Percentiles rank a stretch among this genome's conserved stretches.
These are phyloP conservation scores for Prionace glauca DNA, from an alignment of 2,797 vertebrate genomes.

Conservation along the genomic window DNA sequence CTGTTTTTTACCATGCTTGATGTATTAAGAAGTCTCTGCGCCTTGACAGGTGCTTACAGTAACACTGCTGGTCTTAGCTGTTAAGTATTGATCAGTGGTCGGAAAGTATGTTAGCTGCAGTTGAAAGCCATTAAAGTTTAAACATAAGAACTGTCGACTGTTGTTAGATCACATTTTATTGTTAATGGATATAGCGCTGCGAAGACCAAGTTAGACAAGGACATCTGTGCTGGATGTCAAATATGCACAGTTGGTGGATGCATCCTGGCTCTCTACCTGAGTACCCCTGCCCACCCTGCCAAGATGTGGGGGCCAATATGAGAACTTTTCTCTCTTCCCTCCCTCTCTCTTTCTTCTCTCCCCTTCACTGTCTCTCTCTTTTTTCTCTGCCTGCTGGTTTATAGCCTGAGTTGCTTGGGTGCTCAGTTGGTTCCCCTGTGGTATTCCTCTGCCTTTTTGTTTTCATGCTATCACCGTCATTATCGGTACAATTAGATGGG, in stretches of 20 bases:
- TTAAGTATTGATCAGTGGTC: slow-evolving; percentile 33
- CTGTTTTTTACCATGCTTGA: not conserved
- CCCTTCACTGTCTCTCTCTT: too few relatives aligned
- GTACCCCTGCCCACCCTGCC: too few relatives aligned
- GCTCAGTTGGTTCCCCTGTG: too few relatives aligned
- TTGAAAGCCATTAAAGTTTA: slow-evolving; percentile 35
- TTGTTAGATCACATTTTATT: slow-evolving; percentile 33
- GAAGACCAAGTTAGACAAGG: slow-evolving; percentile 26
- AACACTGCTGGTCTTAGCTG: slow-evolving; percentile 6
- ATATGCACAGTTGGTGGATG: not conserved
- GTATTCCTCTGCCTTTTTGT: too few relatives aligned
- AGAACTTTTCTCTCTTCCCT: too few relatives aligned
- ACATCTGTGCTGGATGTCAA: slow-evolving; percentile 11
- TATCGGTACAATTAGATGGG: too few relatives aligned
- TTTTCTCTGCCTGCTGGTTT: too few relatives aligned
- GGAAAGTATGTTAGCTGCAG: slow-evolving; percentile 16
- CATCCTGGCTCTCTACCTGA: too few relatives aligned
- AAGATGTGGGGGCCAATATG: too few relatives aligned
- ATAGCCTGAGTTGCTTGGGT: too few relatives aligned
- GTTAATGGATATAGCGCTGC: slow-evolving; percentile 25
- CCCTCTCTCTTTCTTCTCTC: too few relatives aligned
- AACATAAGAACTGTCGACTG: slow-evolving; percentile 31
- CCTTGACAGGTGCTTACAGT: slow-evolving; percentile 10
- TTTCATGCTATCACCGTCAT: too few relatives aligned
- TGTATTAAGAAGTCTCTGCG: slow-evolving; percentile 2